Evolutionary conservation across 35 echinoderm and acorn worm species (phyloP).

Genomic region (Diadema setosum): DNA sequence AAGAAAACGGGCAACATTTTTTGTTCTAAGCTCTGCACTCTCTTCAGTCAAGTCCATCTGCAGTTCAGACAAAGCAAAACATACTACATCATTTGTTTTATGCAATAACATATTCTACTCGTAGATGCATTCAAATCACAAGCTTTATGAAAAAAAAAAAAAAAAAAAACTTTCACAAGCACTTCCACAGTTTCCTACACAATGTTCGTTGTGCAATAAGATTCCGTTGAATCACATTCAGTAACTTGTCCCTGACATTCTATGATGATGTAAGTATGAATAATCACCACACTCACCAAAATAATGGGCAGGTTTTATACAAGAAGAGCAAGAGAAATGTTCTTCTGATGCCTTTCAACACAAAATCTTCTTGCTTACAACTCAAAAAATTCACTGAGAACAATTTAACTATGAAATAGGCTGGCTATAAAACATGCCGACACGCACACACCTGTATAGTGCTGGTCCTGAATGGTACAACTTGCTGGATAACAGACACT

Average conservation of each 20-base stretch:
- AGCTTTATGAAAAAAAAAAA: too few species aligned
- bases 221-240: too few species aligned
- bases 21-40: neutral
- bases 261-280: neutral
- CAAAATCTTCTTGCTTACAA: neutral
- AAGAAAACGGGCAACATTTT: neutral
- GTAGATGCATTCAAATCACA: too few species aligned
- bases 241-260: too few species aligned
- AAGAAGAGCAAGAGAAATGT: neutral
- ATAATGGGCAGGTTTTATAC: neutral
- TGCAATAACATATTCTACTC: too few species aligned
- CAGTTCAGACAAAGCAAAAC: neutral
- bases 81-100: neutral
- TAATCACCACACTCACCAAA: neutral
- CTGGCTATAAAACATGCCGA: neutral
- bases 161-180: too few species aligned
- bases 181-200: too few species aligned
- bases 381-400: too few species aligned
- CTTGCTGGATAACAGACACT: conserved; percentile 64
- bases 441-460: conserved; percentile 67
- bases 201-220: too few species aligned
- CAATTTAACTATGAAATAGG: neutral
- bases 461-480: conserved; percentile 83
- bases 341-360: neutral
- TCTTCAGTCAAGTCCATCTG: neutral